These are phyloP conservation scores for Scaptomyza montana DNA, from an alignment of 1,140 invertebrate species.

Conservation along the genomic window DNA sequence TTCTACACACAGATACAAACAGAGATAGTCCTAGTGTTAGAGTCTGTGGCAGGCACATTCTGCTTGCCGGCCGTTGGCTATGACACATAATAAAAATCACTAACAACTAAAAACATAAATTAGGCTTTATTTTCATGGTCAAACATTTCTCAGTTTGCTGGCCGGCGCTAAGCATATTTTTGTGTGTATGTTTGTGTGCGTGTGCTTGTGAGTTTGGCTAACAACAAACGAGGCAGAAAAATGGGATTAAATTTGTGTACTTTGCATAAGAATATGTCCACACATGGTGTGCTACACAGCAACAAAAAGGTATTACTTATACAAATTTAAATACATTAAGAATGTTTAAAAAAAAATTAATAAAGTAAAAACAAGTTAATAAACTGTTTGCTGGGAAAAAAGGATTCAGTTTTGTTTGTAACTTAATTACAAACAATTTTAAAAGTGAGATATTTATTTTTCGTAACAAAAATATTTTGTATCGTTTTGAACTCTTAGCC, in stretches of 20 bases:
- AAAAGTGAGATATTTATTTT: too few species aligned
- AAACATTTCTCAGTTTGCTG: conserved; percentile 31
- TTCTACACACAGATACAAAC: conserved; percentile 32
- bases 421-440: too few species aligned
- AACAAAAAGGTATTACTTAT: neutral
- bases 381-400: too few species aligned
- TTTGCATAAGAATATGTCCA: conserved; percentile 73
- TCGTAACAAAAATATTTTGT: too few species aligned
- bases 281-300: neutral
- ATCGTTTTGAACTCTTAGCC: too few species aligned
- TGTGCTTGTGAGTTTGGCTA: conserved; percentile 5
- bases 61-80: conserved; percentile 53
- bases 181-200: neutral
- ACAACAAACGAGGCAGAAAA: conserved; percentile 70
- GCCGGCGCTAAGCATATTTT: conserved; percentile 14
- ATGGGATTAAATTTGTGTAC: conserved; percentile 58
- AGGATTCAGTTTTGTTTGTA: too few species aligned
- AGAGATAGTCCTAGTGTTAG: neutral
- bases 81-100: conserved; percentile 83
- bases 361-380: too few species aligned
- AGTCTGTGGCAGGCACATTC: conserved; percentile 13
- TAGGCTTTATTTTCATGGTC: conserved; percentile 79
- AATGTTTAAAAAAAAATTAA: too few species aligned
- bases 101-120: conserved; percentile 83
- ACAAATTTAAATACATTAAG: too few species aligned